Conservation (phyloP, 2,888 invertebrate species). For the Campopleginae sp. region DNA sequence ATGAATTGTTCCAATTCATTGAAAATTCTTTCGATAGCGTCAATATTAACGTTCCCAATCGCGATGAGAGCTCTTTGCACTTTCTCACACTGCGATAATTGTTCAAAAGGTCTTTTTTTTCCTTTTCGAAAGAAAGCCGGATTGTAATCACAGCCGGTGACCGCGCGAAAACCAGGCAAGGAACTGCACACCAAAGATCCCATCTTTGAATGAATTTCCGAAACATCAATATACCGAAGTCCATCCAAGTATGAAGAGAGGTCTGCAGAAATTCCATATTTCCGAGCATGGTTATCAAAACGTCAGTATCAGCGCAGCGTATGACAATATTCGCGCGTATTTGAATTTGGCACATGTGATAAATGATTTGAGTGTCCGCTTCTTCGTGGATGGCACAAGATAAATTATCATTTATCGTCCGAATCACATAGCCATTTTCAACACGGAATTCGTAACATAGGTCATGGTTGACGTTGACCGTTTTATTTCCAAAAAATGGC, state of each 20-base stretch:
- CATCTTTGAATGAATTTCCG: slow-evolving; percentile 25
- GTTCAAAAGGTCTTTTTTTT: slow-evolving; percentile 11
- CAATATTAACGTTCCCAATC: slow-evolving; percentile 2
- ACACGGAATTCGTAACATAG: slow-evolving; percentile 65
- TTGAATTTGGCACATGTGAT: slow-evolving; percentile 51
- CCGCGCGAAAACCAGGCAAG: slow-evolving; percentile 43
- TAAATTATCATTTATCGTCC: slow-evolving; percentile 48
- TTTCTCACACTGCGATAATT: slow-evolving; percentile 11
- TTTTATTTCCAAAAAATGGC: slow-evolving; percentile 71
- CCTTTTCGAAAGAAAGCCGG: slow-evolving; percentile 49
- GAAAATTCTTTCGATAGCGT: no score
- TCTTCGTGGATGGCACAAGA: slow-evolving; percentile 68
- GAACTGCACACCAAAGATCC: slow-evolving; percentile 32
- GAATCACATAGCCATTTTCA: slow-evolving; percentile 54
- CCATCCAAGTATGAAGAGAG: slow-evolving; percentile 35
- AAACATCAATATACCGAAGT: slow-evolving; percentile 48
- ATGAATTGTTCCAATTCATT: no score
- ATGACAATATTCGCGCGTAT: slow-evolving; percentile 42
- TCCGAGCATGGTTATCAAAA: slow-evolving; percentile 36
- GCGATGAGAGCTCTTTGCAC: slow-evolving; percentile 36
- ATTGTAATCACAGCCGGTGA: slow-evolving; percentile 48
- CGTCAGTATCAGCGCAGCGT: slow-evolving; percentile 37
- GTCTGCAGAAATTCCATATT: slow-evolving; percentile 33
- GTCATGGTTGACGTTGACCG: slow-evolving; percentile 69
- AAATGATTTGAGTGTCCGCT: slow-evolving; percentile 70